Conservation (phyloP, 2,888 invertebrate genomes). For the Metalampra italica region DNA sequence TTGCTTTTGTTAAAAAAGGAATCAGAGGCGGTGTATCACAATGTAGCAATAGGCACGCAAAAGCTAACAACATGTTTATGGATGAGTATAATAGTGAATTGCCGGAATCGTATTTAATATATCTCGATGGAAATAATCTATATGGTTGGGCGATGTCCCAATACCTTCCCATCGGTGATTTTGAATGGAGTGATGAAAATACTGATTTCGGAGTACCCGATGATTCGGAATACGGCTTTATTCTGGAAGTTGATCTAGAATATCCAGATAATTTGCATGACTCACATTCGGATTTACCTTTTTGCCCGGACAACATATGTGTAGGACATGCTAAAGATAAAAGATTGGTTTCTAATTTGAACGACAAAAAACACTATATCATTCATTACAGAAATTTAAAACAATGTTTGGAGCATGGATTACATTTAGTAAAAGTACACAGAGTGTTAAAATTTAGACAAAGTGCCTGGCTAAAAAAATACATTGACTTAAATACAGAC, state of each 20-base stretch:
- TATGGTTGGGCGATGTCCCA: constrained; percentile 40
- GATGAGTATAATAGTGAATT: constrained; percentile 18
- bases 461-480: constrained; percentile 37
- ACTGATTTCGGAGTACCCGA: constrained; percentile 11
- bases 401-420: constrained; percentile 21
- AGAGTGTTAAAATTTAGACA: constrained; percentile 34
- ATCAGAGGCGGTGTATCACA: constrained; percentile 21
- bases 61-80: constrained; percentile 34
- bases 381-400: constrained; percentile 25
- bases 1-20: constrained; percentile 17
- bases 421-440: constrained; percentile 19
- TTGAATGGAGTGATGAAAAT: constrained; percentile 28
- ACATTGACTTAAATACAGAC: constrained; percentile 46
- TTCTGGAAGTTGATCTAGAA: constrained; percentile 31
- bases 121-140: constrained; percentile 38
- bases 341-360: constrained; percentile 18
- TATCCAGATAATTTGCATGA: constrained; percentile 27
- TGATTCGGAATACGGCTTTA: constrained; percentile 16
- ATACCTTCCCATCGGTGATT: constrained; percentile 25
- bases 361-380: constrained; percentile 18
- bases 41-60: constrained; percentile 25
- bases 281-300: constrained; percentile 25
- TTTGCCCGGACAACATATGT: constrained; percentile 17
- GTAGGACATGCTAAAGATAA: constrained; percentile 6
- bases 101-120: constrained; percentile 26